Conservation (phyloP, 2,888 invertebrate genomes). For the Cheilosia vulpina region DNA sequence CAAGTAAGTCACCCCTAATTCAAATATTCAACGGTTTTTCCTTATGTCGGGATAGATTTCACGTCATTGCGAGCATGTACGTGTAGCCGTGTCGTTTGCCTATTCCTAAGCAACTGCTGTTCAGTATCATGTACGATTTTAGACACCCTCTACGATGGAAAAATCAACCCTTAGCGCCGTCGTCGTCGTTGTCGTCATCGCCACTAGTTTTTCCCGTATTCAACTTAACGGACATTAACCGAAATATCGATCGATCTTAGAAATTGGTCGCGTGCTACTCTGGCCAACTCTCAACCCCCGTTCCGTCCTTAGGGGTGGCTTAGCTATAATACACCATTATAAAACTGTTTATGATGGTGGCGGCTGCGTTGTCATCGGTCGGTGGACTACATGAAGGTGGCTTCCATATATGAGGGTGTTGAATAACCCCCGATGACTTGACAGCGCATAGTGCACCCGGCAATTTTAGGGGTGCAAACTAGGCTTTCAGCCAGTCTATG, state of each 20-base stretch:
- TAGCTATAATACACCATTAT: constrained; percentile 61
- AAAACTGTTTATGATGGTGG: constrained; percentile 42
- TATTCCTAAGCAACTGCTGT: constrained; percentile 68
- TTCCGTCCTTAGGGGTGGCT: constrained; percentile 58
- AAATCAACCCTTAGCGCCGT: constrained; percentile 61
- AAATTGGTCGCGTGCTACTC: constrained; percentile 68
- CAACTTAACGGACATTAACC: constrained; percentile 70
- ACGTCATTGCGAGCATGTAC: constrained; percentile 35
- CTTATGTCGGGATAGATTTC: constrained; percentile 61
- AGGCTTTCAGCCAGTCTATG: constrained; percentile 1
- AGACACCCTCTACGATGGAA: constrained; percentile 51
- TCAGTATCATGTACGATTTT: background rate
- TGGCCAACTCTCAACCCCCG: constrained; percentile 51
- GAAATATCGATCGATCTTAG: constrained; percentile 74
- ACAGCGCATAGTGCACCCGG: constrained; percentile 63
- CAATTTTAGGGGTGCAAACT: constrained; percentile 50
- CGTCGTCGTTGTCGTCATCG: background rate
- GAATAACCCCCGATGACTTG: constrained; percentile 32
- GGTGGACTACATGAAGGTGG: constrained; percentile 18
- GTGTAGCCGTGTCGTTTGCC: constrained; percentile 29
- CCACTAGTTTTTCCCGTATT: constrained; percentile 19
- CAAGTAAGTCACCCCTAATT: constrained; percentile 69
- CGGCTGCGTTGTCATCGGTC: background rate
- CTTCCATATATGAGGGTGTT: constrained; percentile 63
- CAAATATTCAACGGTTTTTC: constrained; percentile 72